Evolutionary conservation across 2,113 vertebrate species (phyloP), one percentile per base, ranked within the genome.

Genomic region (Phaetusa simplex): DNA sequence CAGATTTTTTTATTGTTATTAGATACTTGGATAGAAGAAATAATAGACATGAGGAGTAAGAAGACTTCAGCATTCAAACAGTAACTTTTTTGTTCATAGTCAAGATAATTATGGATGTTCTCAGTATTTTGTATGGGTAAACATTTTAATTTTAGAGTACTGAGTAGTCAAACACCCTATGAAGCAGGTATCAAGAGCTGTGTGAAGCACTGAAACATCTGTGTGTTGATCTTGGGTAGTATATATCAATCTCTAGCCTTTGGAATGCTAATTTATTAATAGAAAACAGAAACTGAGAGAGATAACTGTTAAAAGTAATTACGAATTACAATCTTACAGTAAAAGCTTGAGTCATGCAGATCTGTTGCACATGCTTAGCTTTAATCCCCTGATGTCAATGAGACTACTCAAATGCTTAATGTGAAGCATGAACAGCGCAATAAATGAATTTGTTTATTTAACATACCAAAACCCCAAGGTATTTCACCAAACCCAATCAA

Each of bases 381-480:
- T 92, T 96, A 93, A 94, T 50, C 49, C 38, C 23, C 7, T 40
- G 26, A n/a, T 78, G 82, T 88, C 95, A 97, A 45, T 55, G 72
- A 84, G 72, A 56, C 72, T 74, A 66, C 59, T 67, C 55, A 92
- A 88, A 66, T 66, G 32, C 38, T 88, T 86, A 81, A 86, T 7
- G 2, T 52, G 69, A 84, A 88, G 24, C 36, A 42, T 36, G 56
- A 93, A 67, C 43, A 47, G 40, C 27, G 38, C 55, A 90, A 90
- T 78, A 93, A 97, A 67, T 88, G 26, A 66, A 55, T 86, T 86
- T 94, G 18, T 43, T 77, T 81, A 26, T 80, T 93, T 92, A 92
- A 59, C n/a, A 30, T 47, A 66, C 1, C 2, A 71, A 42, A 50
- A 30, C 24, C 55, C 55, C 23, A 40, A n/a, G 14, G 12, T 29